Evolutionary conservation across 2,113 vertebrate genomes (phyloP), one percentile per base, ranked within the genome.

Genomic region (Gavia stellata): DNA sequence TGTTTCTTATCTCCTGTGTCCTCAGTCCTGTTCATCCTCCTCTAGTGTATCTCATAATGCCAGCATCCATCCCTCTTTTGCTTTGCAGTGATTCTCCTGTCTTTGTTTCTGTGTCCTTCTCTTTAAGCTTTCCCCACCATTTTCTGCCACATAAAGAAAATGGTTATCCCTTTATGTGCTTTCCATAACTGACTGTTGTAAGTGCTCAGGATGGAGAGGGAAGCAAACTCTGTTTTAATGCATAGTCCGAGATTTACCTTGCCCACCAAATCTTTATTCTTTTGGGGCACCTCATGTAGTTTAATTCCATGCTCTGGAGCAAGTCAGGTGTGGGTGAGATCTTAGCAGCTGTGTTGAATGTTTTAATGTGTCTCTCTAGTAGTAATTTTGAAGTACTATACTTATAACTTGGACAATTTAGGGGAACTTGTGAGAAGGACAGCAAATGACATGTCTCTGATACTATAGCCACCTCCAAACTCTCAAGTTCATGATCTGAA

Each of bases 41-140:
- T 36, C 25, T 56, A 2, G 50, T 0, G 0, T 28, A 28, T 62
- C 21, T 72, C 3, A 0, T 59, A 47, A 42, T 44, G 36, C 18
- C 18, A 56, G 17, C 12, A 28, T 40, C 25, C 34, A 24, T 16
- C 33, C 15, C n/a, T 17, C 18, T 81, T 53, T 42, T 47, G 50
- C 50, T 38, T 71, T 62, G 52, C 34, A 45, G n/a, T 40, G 42
- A 56, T 83, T 87, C 52, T 77, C 29, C 36, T 38, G 17, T 75
- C 44, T 55, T 58, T 73, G 9, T 26, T 85, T 63, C 33, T 40
- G 11, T 61, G 14, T 53, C 24, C 23, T 63, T 74, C 59, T 63
- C n/a, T 86, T 59, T 50, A 55, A 83, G 24, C 28, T 77, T 82
- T 86, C 20, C 10, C 38, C 40, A 29, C 11, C 11, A 1, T 59